Base-by-base conservation (phyloP, 2,888 invertebrate species). In the Bellardia pandia region DNA sequence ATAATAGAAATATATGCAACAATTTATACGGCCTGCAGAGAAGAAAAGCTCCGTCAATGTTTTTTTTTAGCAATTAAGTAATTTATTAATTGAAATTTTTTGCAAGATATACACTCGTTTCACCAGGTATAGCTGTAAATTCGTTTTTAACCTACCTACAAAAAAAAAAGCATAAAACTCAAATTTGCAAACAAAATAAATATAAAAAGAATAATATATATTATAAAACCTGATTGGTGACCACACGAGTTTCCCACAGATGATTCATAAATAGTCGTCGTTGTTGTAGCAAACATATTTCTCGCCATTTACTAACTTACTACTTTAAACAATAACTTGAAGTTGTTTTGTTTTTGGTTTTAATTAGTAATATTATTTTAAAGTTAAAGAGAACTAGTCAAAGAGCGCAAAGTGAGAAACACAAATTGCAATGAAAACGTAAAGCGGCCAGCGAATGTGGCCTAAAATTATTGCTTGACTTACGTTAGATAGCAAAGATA, bases 161-260 rank as follows among this genome's bases (percentile, higher is more conserved):
- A 56, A 14, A 16, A 42, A 51, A 62, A 53, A 3, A 40, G 53
- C 42, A 11, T 11, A 5, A 40, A 62, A 42, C 42, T 9, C 8
- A 42, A 3, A 42, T 42, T 42, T 42, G 7, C 8, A 7, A 45
- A 45, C 11, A 7, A 45, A 45, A 45, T 11, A 37, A 33, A 42
- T 42, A 7, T 42, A 64, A 37, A 45, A 42, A 48, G 9, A 71
- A 23, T 7, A 3, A 68, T 14, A 6, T 14, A 45, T 60, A 68
- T 30, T 40, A 33, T 30, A 74, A 85, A 85, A 69, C 74, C 66
- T 76, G 76, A 71, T 76, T 16, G 71, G n/a, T 85, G 79, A 85
- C 75, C 85, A 85, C 64, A 81, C 71, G 80, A 80, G 64, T 79
- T 81, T 42, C 69, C 79, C 71, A 69, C 64, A 69, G 14, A 62